phyloP scores from a whole-genome alignment of 2,888 invertebrate genomes.

The Ormia ochracea region DNA sequence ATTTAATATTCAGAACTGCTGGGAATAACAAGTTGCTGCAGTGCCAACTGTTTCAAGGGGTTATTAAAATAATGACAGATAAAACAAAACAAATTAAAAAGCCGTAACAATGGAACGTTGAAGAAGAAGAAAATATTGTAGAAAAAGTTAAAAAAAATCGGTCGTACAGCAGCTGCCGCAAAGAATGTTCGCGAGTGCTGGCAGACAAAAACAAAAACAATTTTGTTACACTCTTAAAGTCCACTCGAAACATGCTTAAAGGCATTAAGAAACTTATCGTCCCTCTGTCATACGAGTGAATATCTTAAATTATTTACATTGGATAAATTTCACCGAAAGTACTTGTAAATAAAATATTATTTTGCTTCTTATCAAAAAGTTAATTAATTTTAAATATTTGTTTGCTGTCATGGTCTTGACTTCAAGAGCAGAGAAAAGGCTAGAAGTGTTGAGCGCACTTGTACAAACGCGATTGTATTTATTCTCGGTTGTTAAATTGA shows the following conservation, averaged over 20 bases:
- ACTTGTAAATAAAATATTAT: background rate
- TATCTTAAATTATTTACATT: slow-evolving; percentile 15
- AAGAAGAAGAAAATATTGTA: background rate
- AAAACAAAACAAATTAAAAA: slow-evolving; percentile 1
- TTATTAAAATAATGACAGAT: slow-evolving; percentile 29
- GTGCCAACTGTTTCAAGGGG: background rate
- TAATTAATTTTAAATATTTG: slow-evolving; percentile 23
- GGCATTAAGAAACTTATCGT: background rate
- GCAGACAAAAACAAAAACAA: slow-evolving; percentile 6
- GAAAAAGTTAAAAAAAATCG: background rate
- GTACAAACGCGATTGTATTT: too few species aligned
- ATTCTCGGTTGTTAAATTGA: too few species aligned
- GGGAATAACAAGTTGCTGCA: background rate
- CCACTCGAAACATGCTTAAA: background rate
- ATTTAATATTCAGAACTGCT: background rate
- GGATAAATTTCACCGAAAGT: background rate
- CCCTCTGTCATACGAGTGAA: background rate
- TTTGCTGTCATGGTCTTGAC: background rate
- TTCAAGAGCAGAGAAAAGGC: background rate
- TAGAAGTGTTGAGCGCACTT: background rate
- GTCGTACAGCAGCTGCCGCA: slow-evolving; percentile 7
- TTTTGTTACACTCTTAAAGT: slow-evolving; percentile 19
- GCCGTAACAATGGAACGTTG: background rate
- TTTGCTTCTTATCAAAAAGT: background rate
- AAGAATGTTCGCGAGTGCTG: slow-evolving; percentile 29